These are phyloP conservation scores for Lepidurus packardi DNA, from an alignment of 1,140 invertebrate genomes.

Conservation along the genomic window DNA sequence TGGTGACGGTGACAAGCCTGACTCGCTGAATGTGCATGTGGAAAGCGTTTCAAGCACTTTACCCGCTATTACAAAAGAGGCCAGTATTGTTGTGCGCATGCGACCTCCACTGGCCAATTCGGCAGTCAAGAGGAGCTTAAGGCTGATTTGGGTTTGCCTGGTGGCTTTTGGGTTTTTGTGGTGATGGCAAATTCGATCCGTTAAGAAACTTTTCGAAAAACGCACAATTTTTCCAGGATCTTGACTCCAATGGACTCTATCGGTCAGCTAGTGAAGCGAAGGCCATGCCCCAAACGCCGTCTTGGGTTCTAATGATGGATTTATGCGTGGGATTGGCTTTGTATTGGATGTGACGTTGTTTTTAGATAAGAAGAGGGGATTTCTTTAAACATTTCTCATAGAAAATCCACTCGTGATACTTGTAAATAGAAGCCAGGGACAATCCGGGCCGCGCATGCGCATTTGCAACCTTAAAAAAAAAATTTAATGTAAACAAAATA, in stretches of 20 bases:
- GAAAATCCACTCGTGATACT: constrained; percentile 3
- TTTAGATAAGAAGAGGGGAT: not conserved
- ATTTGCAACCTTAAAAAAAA: not conserved
- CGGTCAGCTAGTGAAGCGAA: not conserved
- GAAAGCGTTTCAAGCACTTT: not conserved
- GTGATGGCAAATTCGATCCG: not conserved
- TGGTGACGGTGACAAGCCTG: not conserved
- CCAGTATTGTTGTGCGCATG: not conserved
- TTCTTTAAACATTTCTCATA: not conserved
- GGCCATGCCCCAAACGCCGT: not conserved
- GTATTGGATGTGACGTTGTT: not conserved
- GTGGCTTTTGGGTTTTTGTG: not conserved
- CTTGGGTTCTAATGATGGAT: not conserved
- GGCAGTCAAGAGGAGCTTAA: not conserved
- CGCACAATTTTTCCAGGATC: not conserved
- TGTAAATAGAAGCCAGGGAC: constrained; percentile 15
- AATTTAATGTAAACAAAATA: not conserved
- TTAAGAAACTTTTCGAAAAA: not conserved
- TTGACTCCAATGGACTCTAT: not conserved
- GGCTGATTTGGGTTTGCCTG: not conserved
- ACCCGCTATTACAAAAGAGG: not conserved
- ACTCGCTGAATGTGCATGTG: not conserved
- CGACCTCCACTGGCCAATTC: not conserved
- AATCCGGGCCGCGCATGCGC: not conserved
- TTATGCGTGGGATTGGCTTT: constrained; percentile 6